Conservation (phyloP, 2,113 vertebrate species). For the Leiothrix lutea region DNA sequence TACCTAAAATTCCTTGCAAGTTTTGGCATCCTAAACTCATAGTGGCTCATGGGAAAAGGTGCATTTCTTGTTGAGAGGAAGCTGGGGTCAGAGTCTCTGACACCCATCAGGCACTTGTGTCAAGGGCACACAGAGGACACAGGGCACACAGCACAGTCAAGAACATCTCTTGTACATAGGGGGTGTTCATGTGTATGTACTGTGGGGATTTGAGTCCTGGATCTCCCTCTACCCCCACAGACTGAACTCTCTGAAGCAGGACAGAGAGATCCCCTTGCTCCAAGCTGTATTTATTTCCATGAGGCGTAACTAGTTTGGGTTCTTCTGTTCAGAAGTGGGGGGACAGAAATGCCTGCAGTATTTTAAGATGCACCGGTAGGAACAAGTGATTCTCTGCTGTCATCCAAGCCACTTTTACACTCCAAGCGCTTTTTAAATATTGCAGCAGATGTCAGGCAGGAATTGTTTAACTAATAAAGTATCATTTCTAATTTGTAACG, state of each 20-base stretch:
- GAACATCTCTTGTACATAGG: no score
- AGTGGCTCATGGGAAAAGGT: background rate
- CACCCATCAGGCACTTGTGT: background rate
- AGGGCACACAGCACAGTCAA: background rate
- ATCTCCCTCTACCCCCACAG: background rate
- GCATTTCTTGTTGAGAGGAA: background rate
- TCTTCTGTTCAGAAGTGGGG: background rate
- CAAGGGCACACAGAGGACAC: background rate
- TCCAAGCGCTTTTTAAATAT: background rate
- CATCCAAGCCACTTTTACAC: background rate
- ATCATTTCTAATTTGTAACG: conserved; percentile 35
- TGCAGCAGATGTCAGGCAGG: conserved; percentile 1
- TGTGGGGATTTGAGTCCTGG: background rate
- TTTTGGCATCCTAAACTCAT: background rate
- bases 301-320: background rate
- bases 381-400: background rate
- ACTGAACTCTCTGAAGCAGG: background rate
- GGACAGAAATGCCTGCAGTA: background rate
- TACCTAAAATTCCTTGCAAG: background rate
- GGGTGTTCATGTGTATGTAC: accelerated
- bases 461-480: conserved; percentile 51
- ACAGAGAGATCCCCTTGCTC: background rate
- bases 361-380: background rate
- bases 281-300: background rate
- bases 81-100: background rate